Percentiles rank a stretch among this genome's conserved stretches.
Conservation (phyloP, 2,113 vertebrate genomes). For the Thymallus thymallus region DNA sequence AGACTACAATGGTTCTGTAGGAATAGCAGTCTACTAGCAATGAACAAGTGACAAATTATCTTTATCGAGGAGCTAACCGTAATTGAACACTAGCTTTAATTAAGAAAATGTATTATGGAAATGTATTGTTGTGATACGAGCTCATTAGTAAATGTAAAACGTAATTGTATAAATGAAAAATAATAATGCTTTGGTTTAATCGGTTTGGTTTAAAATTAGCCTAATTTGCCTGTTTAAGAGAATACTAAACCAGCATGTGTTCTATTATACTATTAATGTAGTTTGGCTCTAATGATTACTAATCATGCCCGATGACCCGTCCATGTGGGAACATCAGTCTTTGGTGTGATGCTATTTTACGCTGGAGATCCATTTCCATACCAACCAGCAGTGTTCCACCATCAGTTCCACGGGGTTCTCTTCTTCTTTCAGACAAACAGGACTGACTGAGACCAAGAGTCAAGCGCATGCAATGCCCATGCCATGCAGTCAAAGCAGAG, state of each 20-base stretch:
- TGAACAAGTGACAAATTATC: background rate
- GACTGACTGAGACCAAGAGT: conserved; percentile 67
- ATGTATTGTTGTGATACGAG: background rate
- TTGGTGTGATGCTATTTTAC: conserved; percentile 42
- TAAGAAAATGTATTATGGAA: background rate
- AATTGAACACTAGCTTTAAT: conserved; percentile 34
- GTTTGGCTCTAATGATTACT: conserved; percentile 18
- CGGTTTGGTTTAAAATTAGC: conserved; percentile 11
- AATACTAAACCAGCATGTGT: background rate
- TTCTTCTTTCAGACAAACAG: conserved; percentile 65
- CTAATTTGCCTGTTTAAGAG: conserved; percentile 11
- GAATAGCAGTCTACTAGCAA: background rate
- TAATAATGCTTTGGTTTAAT: background rate
- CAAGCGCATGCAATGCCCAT: conserved; percentile 62
- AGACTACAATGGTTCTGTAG: background rate
- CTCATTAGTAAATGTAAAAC: conserved; percentile 18
- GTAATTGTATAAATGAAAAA: background rate
- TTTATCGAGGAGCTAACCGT: conserved; percentile 12
- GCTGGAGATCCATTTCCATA: conserved; percentile 54
- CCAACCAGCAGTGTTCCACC: conserved; percentile 72
- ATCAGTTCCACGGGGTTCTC: conserved; percentile 60
- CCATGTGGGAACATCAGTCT: conserved; percentile 15
- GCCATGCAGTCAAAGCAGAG: conserved; percentile 52
- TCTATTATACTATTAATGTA: conserved; percentile 28
- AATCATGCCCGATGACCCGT: conserved; percentile 24